Conservation (phyloP, 2,888 invertebrate genomes). For the Glomeris marginata region DNA sequence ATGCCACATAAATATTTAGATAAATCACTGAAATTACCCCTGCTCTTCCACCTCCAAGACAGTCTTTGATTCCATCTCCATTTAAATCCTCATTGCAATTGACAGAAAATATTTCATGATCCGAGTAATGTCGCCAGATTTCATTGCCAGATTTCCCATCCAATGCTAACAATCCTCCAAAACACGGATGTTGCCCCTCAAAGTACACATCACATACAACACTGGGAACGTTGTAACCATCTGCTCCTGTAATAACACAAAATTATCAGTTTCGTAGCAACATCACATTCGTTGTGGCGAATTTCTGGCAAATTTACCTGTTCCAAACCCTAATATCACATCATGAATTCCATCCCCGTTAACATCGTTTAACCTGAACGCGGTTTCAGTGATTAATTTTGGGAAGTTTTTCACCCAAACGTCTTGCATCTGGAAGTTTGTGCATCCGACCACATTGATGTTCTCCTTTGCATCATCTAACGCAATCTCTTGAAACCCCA, state of each 20-base stretch:
- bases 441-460: slow-evolving; percentile 40
- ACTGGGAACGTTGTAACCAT: slow-evolving; percentile 39
- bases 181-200: slow-evolving; percentile 46
- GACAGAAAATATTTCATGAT: slow-evolving; percentile 54
- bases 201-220: slow-evolving; percentile 48
- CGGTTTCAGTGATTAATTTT: slow-evolving; percentile 55
- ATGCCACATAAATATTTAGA: too few relatives aligned
- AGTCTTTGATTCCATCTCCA: slow-evolving; percentile 50
- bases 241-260: slow-evolving; percentile 30
- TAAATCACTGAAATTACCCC: too few relatives aligned
- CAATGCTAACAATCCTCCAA: slow-evolving; percentile 59
- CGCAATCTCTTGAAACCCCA: slow-evolving; percentile 38
- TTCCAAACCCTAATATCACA: slow-evolving; percentile 59
- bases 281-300: not conserved
- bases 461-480: slow-evolving; percentile 7
- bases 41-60: slow-evolving; percentile 53
- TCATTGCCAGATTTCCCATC: slow-evolving; percentile 52
- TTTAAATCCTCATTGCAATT: slow-evolving; percentile 57
- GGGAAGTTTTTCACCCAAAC: slow-evolving; percentile 54
- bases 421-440: slow-evolving; percentile 40
- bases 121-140: slow-evolving; percentile 58
- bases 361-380: slow-evolving; percentile 51
- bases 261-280: not conserved
- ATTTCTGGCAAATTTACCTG: slow-evolving; percentile 37
- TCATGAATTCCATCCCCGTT: slow-evolving; percentile 55